Conservation (phyloP, 2,888 invertebrate species). For the Eugnorisma glareosa region DNA sequence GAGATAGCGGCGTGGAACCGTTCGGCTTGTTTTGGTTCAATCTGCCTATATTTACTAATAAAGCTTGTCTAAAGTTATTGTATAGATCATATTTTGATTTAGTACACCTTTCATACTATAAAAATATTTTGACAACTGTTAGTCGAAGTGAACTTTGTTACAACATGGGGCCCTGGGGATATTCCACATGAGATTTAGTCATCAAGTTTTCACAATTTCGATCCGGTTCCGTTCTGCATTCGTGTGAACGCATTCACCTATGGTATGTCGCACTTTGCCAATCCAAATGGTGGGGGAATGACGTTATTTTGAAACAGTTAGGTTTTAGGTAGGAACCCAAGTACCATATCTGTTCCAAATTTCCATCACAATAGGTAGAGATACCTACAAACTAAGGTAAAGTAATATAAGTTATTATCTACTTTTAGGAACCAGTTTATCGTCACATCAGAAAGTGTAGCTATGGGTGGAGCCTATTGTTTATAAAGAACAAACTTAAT, state of each 20-base stretch:
- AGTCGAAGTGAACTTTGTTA: conserved; percentile 51
- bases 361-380: neutral
- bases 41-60: conserved; percentile 84
- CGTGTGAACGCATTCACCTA: conserved; percentile 57
- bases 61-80: conserved; percentile 77
- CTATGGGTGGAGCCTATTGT: neutral
- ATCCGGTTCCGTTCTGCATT: conserved; percentile 62
- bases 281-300: conserved; percentile 19
- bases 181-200: conserved; percentile 56
- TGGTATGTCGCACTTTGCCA: conserved; percentile 22
- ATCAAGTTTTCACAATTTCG: conserved; percentile 56
- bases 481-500: neutral
- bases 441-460: neutral
- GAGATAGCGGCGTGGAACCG: conserved; percentile 76
- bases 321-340: neutral
- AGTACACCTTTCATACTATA: conserved; percentile 75
- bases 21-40: conserved; percentile 78
- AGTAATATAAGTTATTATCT: too few relatives aligned
- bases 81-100: conserved; percentile 80
- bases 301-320: conserved; percentile 16
- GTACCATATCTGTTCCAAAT: too few relatives aligned
- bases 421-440: neutral
- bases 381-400: neutral
- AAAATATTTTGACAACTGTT: conserved; percentile 79
- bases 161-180: conserved; percentile 47